These are phyloP conservation scores for Oegoconia quadripuncta DNA, from an alignment of 2,888 invertebrate species.

Conservation along the genomic window DNA sequence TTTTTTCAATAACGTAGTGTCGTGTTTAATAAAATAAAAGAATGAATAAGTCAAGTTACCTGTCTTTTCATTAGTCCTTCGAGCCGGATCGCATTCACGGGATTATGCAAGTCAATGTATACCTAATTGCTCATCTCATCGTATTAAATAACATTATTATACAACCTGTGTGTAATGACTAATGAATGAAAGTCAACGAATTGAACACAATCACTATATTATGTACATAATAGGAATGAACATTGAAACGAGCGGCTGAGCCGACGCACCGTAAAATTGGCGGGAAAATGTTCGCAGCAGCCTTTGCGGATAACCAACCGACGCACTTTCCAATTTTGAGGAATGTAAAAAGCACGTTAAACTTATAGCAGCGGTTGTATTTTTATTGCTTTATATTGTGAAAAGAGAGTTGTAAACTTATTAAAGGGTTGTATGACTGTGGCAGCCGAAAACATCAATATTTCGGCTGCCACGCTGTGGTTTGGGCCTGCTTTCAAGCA, in stretches of 20 bases:
- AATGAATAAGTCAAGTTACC: no score
- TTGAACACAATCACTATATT: conserved; percentile 21
- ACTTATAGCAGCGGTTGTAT: conserved; percentile 26
- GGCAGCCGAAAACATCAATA: conserved; percentile 10
- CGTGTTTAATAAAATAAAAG: background rate
- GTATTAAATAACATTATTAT: conserved; percentile 23
- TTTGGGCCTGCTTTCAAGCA: background rate
- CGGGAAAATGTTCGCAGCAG: conserved; percentile 9
- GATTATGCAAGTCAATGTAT: background rate
- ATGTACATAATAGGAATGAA: conserved; percentile 21
- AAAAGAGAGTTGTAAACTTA: conserved; percentile 19
- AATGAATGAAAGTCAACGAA: conserved; percentile 23
- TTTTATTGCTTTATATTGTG: conserved; percentile 31
- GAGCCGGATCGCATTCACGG: background rate
- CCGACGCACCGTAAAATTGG: conserved; percentile 24
- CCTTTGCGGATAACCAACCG: conserved; percentile 15
- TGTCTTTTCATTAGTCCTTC: background rate
- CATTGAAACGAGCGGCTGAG: conserved; percentile 38
- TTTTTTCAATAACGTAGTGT: no score
- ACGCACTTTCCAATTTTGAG: conserved; percentile 54
- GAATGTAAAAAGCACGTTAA: conserved; percentile 40
- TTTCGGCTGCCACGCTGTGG: conserved; percentile 1
- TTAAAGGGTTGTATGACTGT: conserved; percentile 8
- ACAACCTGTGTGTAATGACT: conserved; percentile 28
- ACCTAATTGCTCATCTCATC: background rate